Evolutionary conservation across 2,113 vertebrate genomes (phyloP), one percentile per base, ranked within the genome.

Genomic region (Phalacrocorax brasilianus): DNA sequence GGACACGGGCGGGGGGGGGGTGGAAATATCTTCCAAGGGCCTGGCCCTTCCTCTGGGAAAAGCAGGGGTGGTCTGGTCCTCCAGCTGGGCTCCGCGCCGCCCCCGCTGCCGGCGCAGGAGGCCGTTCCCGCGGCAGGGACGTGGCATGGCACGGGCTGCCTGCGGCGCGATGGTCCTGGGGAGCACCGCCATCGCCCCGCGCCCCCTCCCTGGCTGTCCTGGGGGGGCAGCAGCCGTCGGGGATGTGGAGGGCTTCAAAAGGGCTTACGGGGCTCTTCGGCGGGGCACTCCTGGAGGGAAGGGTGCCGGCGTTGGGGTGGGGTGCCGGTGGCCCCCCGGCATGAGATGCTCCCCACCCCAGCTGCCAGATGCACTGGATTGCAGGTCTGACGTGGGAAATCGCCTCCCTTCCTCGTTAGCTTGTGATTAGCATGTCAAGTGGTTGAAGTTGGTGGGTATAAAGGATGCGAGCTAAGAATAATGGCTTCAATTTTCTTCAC

Each of bases 361-460:
- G 45, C 91, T 67, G 66, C 65, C 90, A 88, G 87, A 81, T 88
- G 66, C 68, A 40, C 77, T 42, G 82, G 95, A 91, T 94, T 92
- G 93, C 94, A 8, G 96, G 61, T 91, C 93, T 95, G 95, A 85
- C 62, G 71, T 85, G 89, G 93, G 88, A 91, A 96, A 94, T 94
- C 77, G 81, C 89, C 89, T 94, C 96, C 94, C 91, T 93, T 63
- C 92, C 94, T 95, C 89, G 91, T 96, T 96, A 97, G 96, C 95
- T 89, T 97, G 96, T 97, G 96, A 95, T 95, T 96, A 95, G 95
- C 94, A 95, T 96, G 93, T 93, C 92, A 96, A 96, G 95, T 86
- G 93, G 71, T 79, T 95, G 92, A 85, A 91, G 95, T 94, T 94
- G 88, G 91, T 93, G 92, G 92, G 95, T 73, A 95, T 73, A 95